phyloP scores from a whole-genome alignment of 2,888 invertebrate genomes.

The Monoplex corrugatus region DNA sequence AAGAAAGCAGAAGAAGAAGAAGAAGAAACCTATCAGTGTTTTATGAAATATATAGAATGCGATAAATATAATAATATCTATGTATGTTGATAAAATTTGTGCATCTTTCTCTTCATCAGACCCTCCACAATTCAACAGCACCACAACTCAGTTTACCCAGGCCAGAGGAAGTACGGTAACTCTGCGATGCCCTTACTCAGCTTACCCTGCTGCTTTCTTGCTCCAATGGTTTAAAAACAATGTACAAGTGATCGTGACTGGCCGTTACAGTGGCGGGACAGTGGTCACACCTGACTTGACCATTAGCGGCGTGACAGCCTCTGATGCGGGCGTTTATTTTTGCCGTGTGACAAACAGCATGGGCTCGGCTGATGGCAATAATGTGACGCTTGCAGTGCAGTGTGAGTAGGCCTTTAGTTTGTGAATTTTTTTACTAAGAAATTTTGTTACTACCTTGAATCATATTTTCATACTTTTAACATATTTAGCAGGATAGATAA shows the following conservation, averaged over 20 bases:
- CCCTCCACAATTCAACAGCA: conserved; percentile 33
- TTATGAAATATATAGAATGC: no score
- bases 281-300: conserved; percentile 55
- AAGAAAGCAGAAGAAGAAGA: no score
- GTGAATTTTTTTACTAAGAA: no score
- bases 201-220: conserved; percentile 46
- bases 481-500: no score
- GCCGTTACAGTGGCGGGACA: conserved; percentile 57
- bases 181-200: conserved; percentile 35
- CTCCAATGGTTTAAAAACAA: conserved; percentile 46
- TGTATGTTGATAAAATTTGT: no score
- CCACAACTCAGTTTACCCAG: background rate
- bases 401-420: no score
- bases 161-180: conserved; percentile 43
- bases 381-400: conserved; percentile 20
- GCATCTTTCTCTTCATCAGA: no score
- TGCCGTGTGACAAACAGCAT: conserved; percentile 57
- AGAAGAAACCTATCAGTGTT: no score
- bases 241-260: background rate
- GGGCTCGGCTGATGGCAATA: conserved; percentile 37
- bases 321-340: conserved; percentile 58
- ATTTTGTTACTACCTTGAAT: no score
- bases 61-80: no score
- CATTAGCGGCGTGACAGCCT: conserved; percentile 48
- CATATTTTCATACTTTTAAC: no score